Evolutionary conservation across 2,113 vertebrate genomes (phyloP).

Genomic region (Oncorhynchus keta): DNA sequence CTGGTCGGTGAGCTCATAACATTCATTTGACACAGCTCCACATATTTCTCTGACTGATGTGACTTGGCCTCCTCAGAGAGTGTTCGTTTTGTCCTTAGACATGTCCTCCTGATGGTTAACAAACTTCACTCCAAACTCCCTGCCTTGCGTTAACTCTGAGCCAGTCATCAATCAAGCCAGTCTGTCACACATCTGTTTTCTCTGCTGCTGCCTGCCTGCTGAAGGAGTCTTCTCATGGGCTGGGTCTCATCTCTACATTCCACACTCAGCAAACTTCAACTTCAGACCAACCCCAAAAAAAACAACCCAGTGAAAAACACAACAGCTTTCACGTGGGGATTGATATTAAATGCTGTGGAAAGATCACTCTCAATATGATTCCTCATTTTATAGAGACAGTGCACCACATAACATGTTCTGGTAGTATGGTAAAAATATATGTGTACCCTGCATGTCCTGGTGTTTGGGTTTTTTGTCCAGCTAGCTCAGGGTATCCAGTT

Average conservation of each 20-base stretch:
- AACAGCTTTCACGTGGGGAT: conserved; percentile 16
- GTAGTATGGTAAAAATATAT: conserved; percentile 16
- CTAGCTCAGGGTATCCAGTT: conserved; percentile 58
- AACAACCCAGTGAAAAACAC: conserved; percentile 14
- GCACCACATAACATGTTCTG: conserved; percentile 19
- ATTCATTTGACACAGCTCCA: conserved; percentile 4
- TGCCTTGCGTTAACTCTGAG: conserved; percentile 8
- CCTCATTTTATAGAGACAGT: background rate
- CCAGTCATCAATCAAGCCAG: conserved; percentile 20
- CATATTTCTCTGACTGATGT: conserved; percentile 11
- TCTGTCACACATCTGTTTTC: conserved; percentile 26
- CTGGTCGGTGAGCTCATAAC: background rate
- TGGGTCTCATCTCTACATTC: conserved; percentile 32
- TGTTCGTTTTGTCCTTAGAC: background rate
- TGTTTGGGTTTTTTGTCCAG: conserved; percentile 34
- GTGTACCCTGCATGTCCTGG: background rate
- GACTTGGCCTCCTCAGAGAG: conserved; percentile 6
- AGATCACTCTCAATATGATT: conserved; percentile 6
- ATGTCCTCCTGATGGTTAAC: conserved; percentile 4
- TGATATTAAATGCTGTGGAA: background rate
- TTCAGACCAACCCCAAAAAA: conserved; percentile 29
- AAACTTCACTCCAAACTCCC: background rate
- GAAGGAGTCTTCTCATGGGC: conserved; percentile 15
- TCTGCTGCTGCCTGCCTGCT: conserved; percentile 10
- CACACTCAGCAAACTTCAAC: conserved; percentile 33